Evolutionary conservation across 2,888 invertebrate species (phyloP), one percentile per base, ranked within the genome.

Genomic region (Athrips mouffetella): DNA sequence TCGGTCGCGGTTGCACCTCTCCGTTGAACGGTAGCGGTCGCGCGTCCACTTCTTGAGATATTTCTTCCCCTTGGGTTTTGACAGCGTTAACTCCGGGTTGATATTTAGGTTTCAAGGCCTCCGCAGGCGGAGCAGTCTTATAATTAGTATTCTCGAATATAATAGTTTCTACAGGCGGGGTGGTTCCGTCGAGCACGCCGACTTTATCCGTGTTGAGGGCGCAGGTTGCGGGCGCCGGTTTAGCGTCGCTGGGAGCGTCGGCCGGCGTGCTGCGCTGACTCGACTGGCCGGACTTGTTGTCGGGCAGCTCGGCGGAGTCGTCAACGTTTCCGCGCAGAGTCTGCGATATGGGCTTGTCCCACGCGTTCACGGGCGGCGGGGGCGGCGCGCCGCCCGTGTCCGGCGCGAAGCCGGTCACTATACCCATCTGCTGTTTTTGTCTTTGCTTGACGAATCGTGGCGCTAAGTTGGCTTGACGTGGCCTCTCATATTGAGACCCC

Each of bases 81-180:
- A 80, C 72, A 57, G 80, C 67, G 48, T 66, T 71, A n/a, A 77
- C 65, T 57, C 69, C 70, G 2, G 87, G 80, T 61, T 82, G 88
- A 75, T 91, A 92, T 73, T 92, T 92, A 41, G 91, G 90, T 73
- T 93, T 93, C 52, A 92, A 89, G 23, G 90, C 90, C 51, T 90
- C 89, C 48, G 91, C 92, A 13, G 93, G 92, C 13, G 93, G 92
- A 49, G 91, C 92, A 56, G 93, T 91, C 73, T 96, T 96, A 73
- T 94, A 96, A 76, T 96, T 96, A 1, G 96, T 96, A 73, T 97
- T 97, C 71, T 97, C 96, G 71, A 97, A 96, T 57, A 97, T 96
- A 46, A 97, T 94, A 0, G 96, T 96, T 70, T 95, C 94, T 15
- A 96, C 94, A 1, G 95, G 95, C 0, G 94, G 92, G 3, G 94